Percentiles rank a stretch among this genome's conserved stretches.
Conservation (phyloP, 1,140 invertebrate species). For the Drosophila arizonae region DNA sequence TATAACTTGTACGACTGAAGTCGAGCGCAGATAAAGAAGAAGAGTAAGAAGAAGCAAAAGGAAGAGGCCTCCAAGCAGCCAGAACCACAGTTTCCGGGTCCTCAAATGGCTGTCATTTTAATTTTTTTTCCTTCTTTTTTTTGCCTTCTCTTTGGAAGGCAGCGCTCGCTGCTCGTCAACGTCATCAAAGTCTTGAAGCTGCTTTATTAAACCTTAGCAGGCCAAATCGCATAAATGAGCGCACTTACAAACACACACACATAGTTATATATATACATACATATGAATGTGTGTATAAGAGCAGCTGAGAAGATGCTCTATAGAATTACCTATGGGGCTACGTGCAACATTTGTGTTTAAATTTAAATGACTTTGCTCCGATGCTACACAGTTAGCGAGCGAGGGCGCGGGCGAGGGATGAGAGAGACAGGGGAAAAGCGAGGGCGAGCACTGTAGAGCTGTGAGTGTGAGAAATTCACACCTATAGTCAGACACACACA, state of each 20-base stretch:
- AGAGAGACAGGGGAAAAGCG: neutral
- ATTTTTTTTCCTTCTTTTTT: conserved; percentile 27
- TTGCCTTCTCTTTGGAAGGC: conserved; percentile 25
- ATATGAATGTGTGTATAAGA: neutral
- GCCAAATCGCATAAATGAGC: conserved; percentile 71
- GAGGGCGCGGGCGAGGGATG: neutral
- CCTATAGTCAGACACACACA: neutral
- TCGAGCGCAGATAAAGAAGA: neutral
- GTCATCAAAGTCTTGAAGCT: conserved; percentile 62
- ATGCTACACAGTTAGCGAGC: conserved; percentile 26
- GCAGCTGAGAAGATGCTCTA: conserved; percentile 23
- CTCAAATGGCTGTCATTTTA: conserved; percentile 59
- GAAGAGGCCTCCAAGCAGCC: neutral
- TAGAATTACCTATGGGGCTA: conserved; percentile 56
- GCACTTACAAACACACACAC: conserved; percentile 41
- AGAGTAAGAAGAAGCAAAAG: too few species aligned
- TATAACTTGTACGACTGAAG: conserved; percentile 16
- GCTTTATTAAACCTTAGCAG: conserved; percentile 77
- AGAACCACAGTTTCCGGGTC: conserved; percentile 11
- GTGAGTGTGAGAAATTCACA: conserved; percentile 10
- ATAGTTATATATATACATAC: neutral
- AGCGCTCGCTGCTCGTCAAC: conserved; percentile 19
- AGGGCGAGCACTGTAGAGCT: neutral
- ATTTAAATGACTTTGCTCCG: conserved; percentile 69
- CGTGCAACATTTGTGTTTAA: conserved; percentile 80